A percentile compares a stretch with the other conserved stretches of the same genome.
Conservation (phyloP, 2,888 invertebrate genomes). For the Xylota segnis region DNA sequence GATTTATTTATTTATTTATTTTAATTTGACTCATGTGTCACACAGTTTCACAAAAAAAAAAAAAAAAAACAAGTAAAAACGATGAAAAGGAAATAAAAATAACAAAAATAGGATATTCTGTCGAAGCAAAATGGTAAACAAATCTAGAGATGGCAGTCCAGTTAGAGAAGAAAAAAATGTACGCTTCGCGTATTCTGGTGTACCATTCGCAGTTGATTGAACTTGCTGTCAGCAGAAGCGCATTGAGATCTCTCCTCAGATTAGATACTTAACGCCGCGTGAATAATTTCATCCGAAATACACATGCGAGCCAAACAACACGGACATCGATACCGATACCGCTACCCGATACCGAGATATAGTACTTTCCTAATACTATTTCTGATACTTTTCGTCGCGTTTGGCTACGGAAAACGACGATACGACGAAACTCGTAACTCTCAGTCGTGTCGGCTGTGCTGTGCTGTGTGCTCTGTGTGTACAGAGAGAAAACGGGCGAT, state of each 20-base stretch:
- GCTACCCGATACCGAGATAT: neutral
- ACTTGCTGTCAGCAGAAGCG: conserved; percentile 62
- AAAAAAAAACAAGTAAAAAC: conserved; percentile 8
- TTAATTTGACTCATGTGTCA: conserved; percentile 24
- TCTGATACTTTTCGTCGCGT: conserved; percentile 31
- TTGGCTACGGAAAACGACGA: conserved; percentile 1
- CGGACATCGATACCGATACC: neutral
- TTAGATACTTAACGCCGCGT: conserved; percentile 70
- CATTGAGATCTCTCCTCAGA: conserved; percentile 58
- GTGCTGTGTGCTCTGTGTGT: conserved; percentile 32
- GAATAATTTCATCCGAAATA: conserved; percentile 54
- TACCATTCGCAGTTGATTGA: conserved; percentile 67
- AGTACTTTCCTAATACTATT: conserved; percentile 42
- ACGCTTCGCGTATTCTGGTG: no score
- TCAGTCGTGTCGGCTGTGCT: conserved; percentile 14
- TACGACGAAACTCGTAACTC: neutral
- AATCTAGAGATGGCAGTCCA: conserved; percentile 10
- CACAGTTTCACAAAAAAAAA: conserved; percentile 22
- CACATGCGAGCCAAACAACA: conserved; percentile 17
- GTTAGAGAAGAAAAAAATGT: neutral
- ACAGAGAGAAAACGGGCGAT: conserved; percentile 68
- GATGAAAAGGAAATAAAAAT: neutral
- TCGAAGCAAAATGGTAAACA: conserved; percentile 68
- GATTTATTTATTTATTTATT: conserved; percentile 26
- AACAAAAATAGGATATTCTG: conserved; percentile 32